Conservation (phyloP, 1,140 invertebrate species). For the Solen grandis region DNA sequence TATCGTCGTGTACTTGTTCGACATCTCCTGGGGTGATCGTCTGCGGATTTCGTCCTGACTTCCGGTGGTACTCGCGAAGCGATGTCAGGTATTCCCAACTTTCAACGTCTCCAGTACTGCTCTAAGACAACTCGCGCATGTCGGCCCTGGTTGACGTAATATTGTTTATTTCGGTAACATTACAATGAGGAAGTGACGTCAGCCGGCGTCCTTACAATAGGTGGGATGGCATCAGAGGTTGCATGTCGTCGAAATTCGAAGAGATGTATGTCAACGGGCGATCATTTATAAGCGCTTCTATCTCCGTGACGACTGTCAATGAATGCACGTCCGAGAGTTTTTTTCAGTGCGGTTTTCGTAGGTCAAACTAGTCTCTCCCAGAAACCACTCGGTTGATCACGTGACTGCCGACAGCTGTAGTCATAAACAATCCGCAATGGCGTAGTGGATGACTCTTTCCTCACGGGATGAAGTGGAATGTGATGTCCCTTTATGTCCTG, state of each 20-base stretch:
- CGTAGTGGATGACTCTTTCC: too few species aligned
- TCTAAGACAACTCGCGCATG: neutral
- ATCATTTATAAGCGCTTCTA: neutral
- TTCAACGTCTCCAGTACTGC: neutral
- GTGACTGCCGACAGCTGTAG: too few species aligned
- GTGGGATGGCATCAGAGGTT: neutral
- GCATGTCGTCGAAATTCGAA: neutral
- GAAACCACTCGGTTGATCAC: neutral
- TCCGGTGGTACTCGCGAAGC: neutral
- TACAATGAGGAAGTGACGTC: neutral
- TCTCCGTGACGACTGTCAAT: neutral
- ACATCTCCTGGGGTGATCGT: neutral
- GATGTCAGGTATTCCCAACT: neutral
- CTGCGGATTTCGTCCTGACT: neutral
- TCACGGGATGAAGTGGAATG: too few species aligned
- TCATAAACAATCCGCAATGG: too few species aligned
- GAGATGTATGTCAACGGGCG: neutral
- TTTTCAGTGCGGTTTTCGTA: neutral
- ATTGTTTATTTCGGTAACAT: too few species aligned
- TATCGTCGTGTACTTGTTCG: neutral
- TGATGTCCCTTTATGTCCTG: conserved; percentile 1
- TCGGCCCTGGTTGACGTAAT: neutral
- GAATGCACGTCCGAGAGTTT: neutral
- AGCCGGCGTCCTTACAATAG: too few species aligned
- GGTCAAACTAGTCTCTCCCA: neutral